A percentile compares a stretch with the other conserved stretches of the same genome.
Evolutionary conservation across 1,140 invertebrate species (phyloP).

Genomic region (Scylla paramamosain): DNA sequence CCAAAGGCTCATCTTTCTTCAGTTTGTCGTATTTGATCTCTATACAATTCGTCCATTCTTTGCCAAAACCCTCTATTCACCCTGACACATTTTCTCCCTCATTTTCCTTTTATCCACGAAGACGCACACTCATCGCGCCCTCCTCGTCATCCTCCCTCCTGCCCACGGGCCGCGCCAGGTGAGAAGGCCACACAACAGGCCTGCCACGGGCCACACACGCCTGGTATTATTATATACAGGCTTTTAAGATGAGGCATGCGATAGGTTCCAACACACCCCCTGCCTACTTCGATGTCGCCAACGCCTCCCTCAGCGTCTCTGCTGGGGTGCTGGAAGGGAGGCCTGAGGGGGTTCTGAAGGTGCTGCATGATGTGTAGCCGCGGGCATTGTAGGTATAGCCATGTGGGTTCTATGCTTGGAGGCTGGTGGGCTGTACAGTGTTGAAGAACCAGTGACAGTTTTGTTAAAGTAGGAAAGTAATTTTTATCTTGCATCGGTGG

Average conservation of each 20-base stretch:
- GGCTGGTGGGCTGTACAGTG: too few relatives aligned
- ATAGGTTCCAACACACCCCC: background rate
- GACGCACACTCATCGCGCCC: background rate
- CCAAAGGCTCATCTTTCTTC: background rate
- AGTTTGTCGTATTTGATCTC: background rate
- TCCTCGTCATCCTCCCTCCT: background rate
- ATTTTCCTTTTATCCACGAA: background rate
- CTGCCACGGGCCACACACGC: background rate
- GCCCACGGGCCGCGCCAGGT: background rate
- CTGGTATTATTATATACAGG: background rate
- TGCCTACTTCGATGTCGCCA: background rate
- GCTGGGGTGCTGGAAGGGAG: background rate
- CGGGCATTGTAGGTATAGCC: too few relatives aligned
- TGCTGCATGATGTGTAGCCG: background rate
- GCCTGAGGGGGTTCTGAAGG: background rate
- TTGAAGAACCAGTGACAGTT: too few relatives aligned
- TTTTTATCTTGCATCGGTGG: too few relatives aligned
- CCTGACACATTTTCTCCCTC: background rate
- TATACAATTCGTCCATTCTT: background rate
- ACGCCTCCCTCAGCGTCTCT: background rate
- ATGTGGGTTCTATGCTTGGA: too few relatives aligned
- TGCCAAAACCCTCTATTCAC: background rate
- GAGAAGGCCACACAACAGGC: constrained; percentile 7
- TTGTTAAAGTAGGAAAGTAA: too few relatives aligned
- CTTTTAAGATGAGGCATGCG: constrained; percentile 18